Base-by-base conservation (phyloP, 2,113 vertebrate genomes). In the Campylorhamphus procurvoides region DNA sequence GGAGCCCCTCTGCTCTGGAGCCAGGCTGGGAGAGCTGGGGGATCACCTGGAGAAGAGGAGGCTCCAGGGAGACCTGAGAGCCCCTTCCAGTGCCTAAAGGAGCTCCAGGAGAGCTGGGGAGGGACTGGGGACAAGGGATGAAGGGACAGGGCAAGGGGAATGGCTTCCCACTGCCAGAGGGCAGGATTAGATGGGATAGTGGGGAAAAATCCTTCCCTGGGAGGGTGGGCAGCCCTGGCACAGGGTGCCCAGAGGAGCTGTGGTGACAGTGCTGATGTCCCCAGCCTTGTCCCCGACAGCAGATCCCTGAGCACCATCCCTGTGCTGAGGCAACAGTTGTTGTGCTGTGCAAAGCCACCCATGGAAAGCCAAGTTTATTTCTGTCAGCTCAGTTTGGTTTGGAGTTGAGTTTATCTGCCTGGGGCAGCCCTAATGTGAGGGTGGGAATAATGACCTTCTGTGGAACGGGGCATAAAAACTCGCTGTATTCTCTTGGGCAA, bases 401-500 rank as follows among this genome's bases (percentile, higher is more conserved):
- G 84, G 92, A 95, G 33, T 64, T 47, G 49, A 58, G 27, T 35
- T 44, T 31, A 55, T 84, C 64, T 88, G 79, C 39, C 81, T 23
- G 82, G 8, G 6, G 68, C 76, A 77, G 60, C 35, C 13, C 18
- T 84, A 47, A 19, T 39, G 24, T 58, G 40, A 78, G 40, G 67
- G 22, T 23, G 24, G 76, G 46, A 81, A 27, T 66, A 90, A 81
- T 35, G 87, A 49, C 39, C 93, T 94, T 91, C 59, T 80, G 37
- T 74, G 42, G 37, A 85, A 53, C 64, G 29, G 56, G 87, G 31
- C 69, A 94, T 84, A 60, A 93, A 84, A 94, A 17, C 42, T 92
- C 0, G 2, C 59, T 78, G 63, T 44, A 84, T 67, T 75, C 94
- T 96, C 78, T 86, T 81, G 46, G 94, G 77, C 90, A 94, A 97